Evolutionary conservation across 2,797 vertebrate genomes (phyloP).

Genomic region (Neosilurus mollespiculum): DNA sequence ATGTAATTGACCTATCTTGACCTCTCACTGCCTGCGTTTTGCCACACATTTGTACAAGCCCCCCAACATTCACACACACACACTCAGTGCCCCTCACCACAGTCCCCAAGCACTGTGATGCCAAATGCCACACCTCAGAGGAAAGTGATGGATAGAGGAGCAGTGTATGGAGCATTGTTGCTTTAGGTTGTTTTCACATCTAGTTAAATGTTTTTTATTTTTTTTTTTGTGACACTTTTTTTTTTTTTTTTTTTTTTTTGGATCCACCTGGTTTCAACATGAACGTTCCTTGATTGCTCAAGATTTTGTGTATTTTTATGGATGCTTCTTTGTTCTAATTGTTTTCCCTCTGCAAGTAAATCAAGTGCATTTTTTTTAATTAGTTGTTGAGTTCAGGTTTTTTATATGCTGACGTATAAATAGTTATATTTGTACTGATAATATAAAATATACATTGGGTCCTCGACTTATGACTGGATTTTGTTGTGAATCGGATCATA

Average conservation of each 20-base stretch:
- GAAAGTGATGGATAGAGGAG: slow-evolving; percentile 7
- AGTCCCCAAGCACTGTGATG: not conserved
- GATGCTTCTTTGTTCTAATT: not conserved
- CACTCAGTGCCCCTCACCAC: not conserved
- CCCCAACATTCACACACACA: too few relatives aligned
- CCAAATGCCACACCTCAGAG: slow-evolving; percentile 28
- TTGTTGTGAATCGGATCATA: too few relatives aligned
- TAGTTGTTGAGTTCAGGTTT: not conserved
- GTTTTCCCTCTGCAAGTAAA: not conserved
- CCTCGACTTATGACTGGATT: too few relatives aligned
- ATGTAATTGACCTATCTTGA: slow-evolving; percentile 35
- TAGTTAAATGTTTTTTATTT: not conserved
- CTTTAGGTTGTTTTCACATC: not conserved
- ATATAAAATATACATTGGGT: too few relatives aligned
- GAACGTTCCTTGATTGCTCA: not conserved
- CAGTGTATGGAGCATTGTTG: slow-evolving; percentile 25
- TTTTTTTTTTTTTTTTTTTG: not conserved
- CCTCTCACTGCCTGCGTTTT: slow-evolving; percentile 8
- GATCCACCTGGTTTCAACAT: not conserved
- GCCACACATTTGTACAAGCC: not conserved
- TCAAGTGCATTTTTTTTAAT: not conserved
- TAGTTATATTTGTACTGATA: not conserved
- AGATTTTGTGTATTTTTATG: not conserved
- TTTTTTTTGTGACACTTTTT: not conserved
- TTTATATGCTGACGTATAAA: not conserved